phyloP scores from a whole-genome alignment of 2,888 invertebrate genomes.

The Pterostichus niger region DNA sequence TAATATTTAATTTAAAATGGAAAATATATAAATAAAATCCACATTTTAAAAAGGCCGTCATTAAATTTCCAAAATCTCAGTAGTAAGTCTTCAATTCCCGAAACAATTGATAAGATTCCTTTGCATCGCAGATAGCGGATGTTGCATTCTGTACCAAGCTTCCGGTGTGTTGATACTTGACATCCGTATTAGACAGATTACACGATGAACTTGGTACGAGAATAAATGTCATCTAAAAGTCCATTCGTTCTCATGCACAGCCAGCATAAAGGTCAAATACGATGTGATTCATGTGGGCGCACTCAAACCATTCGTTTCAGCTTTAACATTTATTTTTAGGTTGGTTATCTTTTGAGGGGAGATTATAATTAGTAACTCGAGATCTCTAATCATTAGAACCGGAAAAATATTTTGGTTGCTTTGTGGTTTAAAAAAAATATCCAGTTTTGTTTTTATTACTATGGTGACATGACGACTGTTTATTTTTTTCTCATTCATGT shows the following conservation, averaged over 20 bases:
- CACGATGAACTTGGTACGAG: slow-evolving; percentile 44
- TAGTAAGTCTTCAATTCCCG: background rate
- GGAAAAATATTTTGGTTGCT: background rate
- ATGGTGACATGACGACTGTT: too few relatives aligned
- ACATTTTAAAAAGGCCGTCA: background rate
- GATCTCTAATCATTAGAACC: background rate
- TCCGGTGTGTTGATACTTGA: slow-evolving; percentile 55
- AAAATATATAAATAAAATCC: too few relatives aligned
- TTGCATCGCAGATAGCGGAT: slow-evolving; percentile 34
- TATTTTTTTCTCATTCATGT: too few relatives aligned
- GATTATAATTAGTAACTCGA: background rate
- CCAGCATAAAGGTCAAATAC: slow-evolving; percentile 4
- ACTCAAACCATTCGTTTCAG: background rate
- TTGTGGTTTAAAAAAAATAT: too few relatives aligned
- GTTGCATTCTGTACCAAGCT: slow-evolving; percentile 11
- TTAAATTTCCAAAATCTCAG: background rate
- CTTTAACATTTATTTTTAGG: background rate
- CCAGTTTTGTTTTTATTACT: too few relatives aligned
- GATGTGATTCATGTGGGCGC: background rate
- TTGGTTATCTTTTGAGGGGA: background rate
- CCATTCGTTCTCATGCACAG: slow-evolving; percentile 4
- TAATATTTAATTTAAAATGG: too few relatives aligned
- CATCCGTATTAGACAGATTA: slow-evolving; percentile 60
- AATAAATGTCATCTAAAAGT: slow-evolving; percentile 44
- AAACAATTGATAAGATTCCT: slow-evolving; percentile 41